These are phyloP conservation scores for Forbesichthys papilliferus DNA, from an alignment of 2,113 vertebrate genomes.

Conservation along the genomic window DNA sequence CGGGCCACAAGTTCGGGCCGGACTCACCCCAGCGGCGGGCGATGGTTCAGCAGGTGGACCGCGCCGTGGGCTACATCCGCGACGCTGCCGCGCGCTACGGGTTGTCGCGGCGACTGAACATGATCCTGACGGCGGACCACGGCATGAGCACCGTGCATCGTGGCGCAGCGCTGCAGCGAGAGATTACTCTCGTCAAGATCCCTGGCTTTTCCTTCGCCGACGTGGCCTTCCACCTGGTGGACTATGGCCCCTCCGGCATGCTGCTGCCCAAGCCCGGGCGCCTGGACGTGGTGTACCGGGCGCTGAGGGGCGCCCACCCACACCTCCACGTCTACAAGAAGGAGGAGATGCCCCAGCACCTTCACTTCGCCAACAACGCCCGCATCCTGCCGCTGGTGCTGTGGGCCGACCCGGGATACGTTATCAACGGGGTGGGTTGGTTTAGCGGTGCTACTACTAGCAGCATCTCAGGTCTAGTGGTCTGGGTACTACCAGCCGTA, in stretches of 20 bases:
- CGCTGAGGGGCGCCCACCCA: constrained; percentile 81
- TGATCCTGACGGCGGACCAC: constrained; percentile 88
- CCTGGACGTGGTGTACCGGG: constrained; percentile 81
- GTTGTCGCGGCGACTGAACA: constrained; percentile 75
- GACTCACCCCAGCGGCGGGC: constrained; percentile 77
- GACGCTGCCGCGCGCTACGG: constrained; percentile 37
- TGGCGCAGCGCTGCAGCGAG: constrained; percentile 30
- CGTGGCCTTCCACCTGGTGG: constrained; percentile 83
- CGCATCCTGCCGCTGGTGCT: constrained; percentile 84
- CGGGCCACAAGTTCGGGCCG: constrained; percentile 84
- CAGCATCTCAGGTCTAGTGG: too few species aligned
- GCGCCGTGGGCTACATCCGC: constrained; percentile 84
- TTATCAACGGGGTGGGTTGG: constrained; percentile 87
- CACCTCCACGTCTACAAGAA: constrained; percentile 86
- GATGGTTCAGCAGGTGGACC: constrained; percentile 86
- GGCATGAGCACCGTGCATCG: constrained; percentile 83
- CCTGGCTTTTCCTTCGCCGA: constrained; percentile 81
- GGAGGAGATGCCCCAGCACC: constrained; percentile 76
- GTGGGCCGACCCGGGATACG: constrained; percentile 82
- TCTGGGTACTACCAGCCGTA: too few species aligned
- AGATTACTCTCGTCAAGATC: constrained; percentile 75
- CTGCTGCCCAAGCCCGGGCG: constrained; percentile 84
- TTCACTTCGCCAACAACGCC: constrained; percentile 78
- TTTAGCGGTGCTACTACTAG: too few species aligned
- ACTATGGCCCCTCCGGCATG: constrained; percentile 84